These are phyloP conservation scores for Scolopax mira DNA, from an alignment of 2,113 vertebrate genomes.

Conservation along the genomic window DNA sequence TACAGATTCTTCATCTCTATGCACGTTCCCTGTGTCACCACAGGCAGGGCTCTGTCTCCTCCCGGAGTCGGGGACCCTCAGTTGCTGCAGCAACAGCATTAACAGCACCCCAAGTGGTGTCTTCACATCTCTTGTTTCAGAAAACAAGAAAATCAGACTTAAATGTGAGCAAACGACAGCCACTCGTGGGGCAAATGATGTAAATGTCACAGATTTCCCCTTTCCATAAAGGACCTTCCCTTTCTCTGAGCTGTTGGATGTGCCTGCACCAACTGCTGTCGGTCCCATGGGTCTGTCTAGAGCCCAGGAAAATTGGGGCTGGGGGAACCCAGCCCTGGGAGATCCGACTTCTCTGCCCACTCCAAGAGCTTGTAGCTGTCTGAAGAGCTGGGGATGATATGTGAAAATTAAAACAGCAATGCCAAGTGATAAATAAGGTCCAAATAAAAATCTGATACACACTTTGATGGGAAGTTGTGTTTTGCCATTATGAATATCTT, in stretches of 20 bases:
- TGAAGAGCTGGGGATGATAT: neutral
- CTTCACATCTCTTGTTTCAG: neutral
- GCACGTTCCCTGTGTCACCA: rapidly evolving
- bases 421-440: neutral
- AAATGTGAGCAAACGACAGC: neutral
- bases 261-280: neutral
- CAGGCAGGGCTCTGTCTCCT: neutral
- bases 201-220: neutral
- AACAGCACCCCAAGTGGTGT: neutral
- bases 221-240: neutral
- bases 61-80: neutral
- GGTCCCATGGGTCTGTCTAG: neutral
- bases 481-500: neutral
- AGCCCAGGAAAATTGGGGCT: constrained; percentile 9
- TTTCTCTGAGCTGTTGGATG: neutral
- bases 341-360: neutral
- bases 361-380: neutral
- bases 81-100: neutral
- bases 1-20: neutral
- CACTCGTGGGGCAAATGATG: neutral
- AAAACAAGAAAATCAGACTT: neutral
- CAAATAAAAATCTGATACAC: neutral
- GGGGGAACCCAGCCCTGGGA: neutral
- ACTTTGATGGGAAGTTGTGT: neutral
- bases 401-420: neutral